Evolutionary conservation across 2,113 vertebrate genomes (phyloP).

Genomic region (Pterophyllum scalare): DNA sequence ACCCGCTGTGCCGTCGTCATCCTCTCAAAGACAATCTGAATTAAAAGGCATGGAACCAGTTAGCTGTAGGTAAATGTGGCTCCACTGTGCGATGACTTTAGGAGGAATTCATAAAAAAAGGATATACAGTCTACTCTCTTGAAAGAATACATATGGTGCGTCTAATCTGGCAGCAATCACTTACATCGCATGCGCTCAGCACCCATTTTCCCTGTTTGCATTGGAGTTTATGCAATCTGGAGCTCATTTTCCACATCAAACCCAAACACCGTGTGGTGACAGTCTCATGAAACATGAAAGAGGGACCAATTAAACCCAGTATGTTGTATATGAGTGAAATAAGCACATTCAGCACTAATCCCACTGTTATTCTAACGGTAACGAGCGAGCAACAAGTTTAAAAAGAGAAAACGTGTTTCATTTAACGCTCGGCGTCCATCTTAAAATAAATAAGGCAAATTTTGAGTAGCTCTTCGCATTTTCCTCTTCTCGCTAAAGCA

Average conservation of each 20-base stretch:
- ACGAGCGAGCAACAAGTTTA: conserved; percentile 56
- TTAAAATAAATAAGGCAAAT: conserved; percentile 67
- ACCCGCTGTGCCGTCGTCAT: conserved; percentile 58
- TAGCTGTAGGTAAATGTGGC: conserved; percentile 46
- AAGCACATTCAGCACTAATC: conserved; percentile 68
- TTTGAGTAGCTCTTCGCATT: conserved; percentile 53
- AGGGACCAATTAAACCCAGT: conserved; percentile 59
- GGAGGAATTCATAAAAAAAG: conserved; percentile 51
- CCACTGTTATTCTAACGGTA: conserved; percentile 65
- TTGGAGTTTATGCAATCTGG: conserved; percentile 66
- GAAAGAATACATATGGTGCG: conserved; percentile 59
- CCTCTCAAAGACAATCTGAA: conserved; percentile 37
- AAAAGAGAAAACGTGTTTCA: conserved; percentile 52
- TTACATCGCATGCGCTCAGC: conserved; percentile 54
- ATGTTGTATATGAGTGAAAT: conserved; percentile 60
- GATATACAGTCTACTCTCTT: conserved; percentile 42
- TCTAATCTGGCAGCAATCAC: conserved; percentile 69
- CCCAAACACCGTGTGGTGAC: conserved; percentile 65
- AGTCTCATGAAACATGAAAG: conserved; percentile 72
- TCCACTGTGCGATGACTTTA: conserved; percentile 41
- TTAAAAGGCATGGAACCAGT: conserved; percentile 60
- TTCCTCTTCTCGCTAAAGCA: conserved; percentile 61
- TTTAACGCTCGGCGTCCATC: conserved; percentile 55
- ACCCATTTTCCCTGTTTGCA: conserved; percentile 67
- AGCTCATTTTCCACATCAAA: conserved; percentile 73